Base-by-base conservation (phyloP, 2,113 vertebrate species). In the Silurus asotus region DNA sequence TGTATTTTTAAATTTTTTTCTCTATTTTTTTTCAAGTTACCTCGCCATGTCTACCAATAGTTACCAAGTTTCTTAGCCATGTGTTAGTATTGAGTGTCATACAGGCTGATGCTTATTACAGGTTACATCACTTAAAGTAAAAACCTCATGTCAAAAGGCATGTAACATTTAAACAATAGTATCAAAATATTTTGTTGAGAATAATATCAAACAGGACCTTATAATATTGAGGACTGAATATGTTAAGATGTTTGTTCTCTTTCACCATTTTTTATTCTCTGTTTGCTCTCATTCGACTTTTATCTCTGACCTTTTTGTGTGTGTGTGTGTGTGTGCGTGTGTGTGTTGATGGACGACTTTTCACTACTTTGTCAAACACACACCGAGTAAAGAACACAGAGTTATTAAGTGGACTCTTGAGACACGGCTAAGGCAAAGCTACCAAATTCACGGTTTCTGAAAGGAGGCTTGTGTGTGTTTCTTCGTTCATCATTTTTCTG, bases 261-360 rank as follows among this genome's bases (percentile, higher is more conserved):
- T 48, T 48, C 6, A 45, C 13, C 17, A 72, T 19, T 48, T 74
- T 51, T 20, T 51, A 10, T 75, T 11, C 4, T 56, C 58, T 53
- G 37, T 77, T 8, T 7, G 17, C 5, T 69, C 78, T 72, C 77
- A 64, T 55, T 55, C 81, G 0, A n/a, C 28, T 51, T 37, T 53
- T 56, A 56, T 56, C 23, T 76, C 5, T 5, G 7, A 76, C 20
- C n/a, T n/a, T 76, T 65, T 8, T 19, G 65, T 67, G 11, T 14
- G 3, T 48, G 13, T 74, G 6, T 49, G 20, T 14, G 23, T 76
- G 74, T 53, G 51, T 13, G 49, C 15, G 83, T 82, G 25, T 87
- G 62, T 75, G 55, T 49, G 37, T 49, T 67, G 69, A 75, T 84
- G 82, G 77, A 88, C 48, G 13, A 8, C 80, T 19, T 74, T 76